Base-by-base conservation (phyloP, 2,888 invertebrate genomes). In the Ichneumoninae sp. region DNA sequence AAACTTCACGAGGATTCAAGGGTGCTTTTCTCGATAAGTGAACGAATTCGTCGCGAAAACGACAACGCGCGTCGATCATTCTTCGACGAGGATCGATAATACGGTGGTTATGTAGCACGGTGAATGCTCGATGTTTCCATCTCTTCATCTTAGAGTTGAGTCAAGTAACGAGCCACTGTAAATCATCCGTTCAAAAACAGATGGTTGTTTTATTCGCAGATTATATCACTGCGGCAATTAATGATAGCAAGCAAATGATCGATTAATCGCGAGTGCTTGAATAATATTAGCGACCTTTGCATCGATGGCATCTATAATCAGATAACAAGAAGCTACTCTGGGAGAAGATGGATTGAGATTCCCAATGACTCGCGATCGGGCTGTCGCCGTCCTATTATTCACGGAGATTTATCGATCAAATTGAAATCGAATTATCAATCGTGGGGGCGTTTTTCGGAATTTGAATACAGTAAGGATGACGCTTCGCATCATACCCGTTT, bases 231-330 rank as follows among this genome's bases (percentile, higher is more conserved):
- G 62, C 44, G 19, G 22, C 69, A 70, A 82, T 79, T 70, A 70
- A 82, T 82, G 69, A 40, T 57, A 69, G 33, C 6, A 3, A 74
- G 22, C 22, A 44, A 65, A 62, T 79, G 78, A 82, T 82, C 72
- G 77, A 82, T 82, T 74, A 74, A 79, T 68, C 52, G 26, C 30
- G 22, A 26, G 62, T 62, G n/a, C n/a, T 44, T 62, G 69, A 68
- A 82, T 72, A 44, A 74, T 62, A 74, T 72, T 65, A n/a, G 36
- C 50, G 8, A 60, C 33, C 54, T 40, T 69, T 40, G 62, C 30
- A 33, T 13, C 40, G 50, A 78, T 74, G 16, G 26, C 22, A 79
- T 62, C 60, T 79, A 26, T 40, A 22, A 70, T 82, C 68, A n/a
- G 66, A 79, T 70, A 36, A 69, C 13, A 69, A 72, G 44, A 60